Conservation (phyloP, 2,797 vertebrate genomes). For the Anguilla pacifica region DNA sequence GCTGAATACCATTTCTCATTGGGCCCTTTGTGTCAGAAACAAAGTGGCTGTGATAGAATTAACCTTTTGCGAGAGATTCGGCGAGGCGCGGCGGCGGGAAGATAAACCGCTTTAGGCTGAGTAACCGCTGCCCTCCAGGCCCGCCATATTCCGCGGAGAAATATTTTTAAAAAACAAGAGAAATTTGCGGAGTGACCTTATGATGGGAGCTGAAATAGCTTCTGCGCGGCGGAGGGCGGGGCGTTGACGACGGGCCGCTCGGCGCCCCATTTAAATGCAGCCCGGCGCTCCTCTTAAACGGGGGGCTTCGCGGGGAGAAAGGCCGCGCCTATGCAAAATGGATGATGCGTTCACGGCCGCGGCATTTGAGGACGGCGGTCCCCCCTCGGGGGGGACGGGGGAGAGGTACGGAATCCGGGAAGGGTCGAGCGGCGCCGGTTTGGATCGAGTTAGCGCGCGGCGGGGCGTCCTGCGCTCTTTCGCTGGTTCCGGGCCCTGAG, state of each 20-base stretch:
- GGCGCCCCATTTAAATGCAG: background rate
- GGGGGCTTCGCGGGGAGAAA: background rate
- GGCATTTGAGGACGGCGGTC: background rate
- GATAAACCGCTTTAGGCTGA: constrained; percentile 3
- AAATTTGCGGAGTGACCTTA: background rate
- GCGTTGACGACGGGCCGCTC: background rate
- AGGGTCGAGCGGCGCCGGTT: background rate
- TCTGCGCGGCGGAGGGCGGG: background rate
- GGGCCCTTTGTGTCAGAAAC: background rate
- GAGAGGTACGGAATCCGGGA: background rate
- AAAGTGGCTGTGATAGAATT: background rate
- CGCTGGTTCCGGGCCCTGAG: background rate
- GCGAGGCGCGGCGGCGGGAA: too few relatives aligned
- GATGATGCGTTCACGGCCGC: background rate
- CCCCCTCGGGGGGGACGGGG: background rate
- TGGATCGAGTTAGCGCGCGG: constrained; percentile 32
- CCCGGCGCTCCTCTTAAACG: background rate
- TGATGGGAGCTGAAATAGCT: background rate
- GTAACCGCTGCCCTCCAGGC: background rate
- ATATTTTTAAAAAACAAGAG: background rate
- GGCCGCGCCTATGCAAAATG: background rate
- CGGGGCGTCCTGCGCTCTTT: background rate
- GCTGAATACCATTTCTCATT: background rate
- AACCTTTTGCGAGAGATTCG: background rate
- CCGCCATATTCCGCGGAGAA: background rate